Base-by-base conservation (phyloP, 2,888 invertebrate species). In the Thecophora atra region DNA sequence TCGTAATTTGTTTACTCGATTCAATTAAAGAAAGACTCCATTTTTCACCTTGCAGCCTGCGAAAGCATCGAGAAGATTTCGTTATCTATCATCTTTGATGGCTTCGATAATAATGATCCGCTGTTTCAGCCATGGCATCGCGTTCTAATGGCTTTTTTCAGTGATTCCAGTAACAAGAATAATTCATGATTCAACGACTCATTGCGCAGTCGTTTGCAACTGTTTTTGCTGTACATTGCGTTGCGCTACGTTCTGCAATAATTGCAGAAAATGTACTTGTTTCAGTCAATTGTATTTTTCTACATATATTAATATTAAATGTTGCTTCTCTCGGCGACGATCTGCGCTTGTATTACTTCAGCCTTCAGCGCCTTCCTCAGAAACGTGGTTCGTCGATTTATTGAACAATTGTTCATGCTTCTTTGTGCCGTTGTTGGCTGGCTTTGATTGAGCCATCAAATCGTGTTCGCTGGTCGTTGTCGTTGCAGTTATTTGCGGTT, bases 371-470 rank as follows among this genome's bases (percentile, higher is more conserved):
- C 28, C 26, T 51, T 24, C 21, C 54, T 19, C 54, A 54, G 54
- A 21, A 21, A 8, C 26, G 65, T 52, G 28, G 44, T 26, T 30
- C n/a, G 52, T 70, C 62, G 52, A 63, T 70, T 70, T 70, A 63
- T 62, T 47, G 44, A 24, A 60, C 60, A 47, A 62, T 70, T 37
- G 70, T 52, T 62, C 62, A 63, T 52, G 63, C 63, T 70, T 63
- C 24, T 63, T 52, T 7, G 51, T 26, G 26, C 15, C 44, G 47
- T 15, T 47, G 21, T 26, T 51, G 64, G 7, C 13, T 44, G 17
- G 28, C 28, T 30, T 68, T 68, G 70, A 70, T 70, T 70, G 70
- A 70, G 70, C 62, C 63, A 70, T 70, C 63, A 70, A 62, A 63
- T 51, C 70, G 26, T 51, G 13, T 28, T 24, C 24, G 51, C 37